Evolutionary conservation across 2,888 invertebrate species (phyloP).

Genomic region (Carabus problematicus): DNA sequence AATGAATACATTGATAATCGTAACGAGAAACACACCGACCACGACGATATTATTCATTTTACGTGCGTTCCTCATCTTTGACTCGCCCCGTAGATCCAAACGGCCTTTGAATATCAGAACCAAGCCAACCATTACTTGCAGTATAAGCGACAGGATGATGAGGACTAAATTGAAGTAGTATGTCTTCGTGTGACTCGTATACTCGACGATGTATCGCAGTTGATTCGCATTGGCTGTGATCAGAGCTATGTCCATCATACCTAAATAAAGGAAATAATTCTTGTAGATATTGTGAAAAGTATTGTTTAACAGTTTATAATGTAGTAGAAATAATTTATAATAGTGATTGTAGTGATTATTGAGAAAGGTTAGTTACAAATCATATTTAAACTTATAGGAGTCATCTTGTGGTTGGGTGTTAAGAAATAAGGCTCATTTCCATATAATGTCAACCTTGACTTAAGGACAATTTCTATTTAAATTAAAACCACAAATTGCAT

Average conservation of each 20-base stretch:
- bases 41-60: constrained; percentile 69
- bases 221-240: constrained; percentile 76
- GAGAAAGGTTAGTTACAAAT: too few species aligned
- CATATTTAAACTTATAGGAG: too few species aligned
- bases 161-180: constrained; percentile 66
- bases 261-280: constrained; percentile 52
- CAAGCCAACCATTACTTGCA: constrained; percentile 71
- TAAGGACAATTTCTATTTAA: too few species aligned
- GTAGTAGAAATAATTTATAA: constrained; percentile 7
- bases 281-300: background rate
- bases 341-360: too few species aligned
- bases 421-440: too few species aligned
- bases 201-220: constrained; percentile 69
- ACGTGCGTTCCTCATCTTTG: constrained; percentile 61
- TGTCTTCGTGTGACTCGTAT: constrained; percentile 65
- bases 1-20: constrained; percentile 73
- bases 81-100: constrained; percentile 62
- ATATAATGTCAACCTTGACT: too few species aligned
- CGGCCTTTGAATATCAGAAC: constrained; percentile 69
- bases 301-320: background rate
- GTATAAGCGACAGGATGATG: constrained; percentile 65
- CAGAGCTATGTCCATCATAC: constrained; percentile 75
- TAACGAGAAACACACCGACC: constrained; percentile 70
- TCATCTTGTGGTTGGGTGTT: too few species aligned
- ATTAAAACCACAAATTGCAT: too few species aligned